Evolutionary conservation across 2,113 vertebrate species (phyloP).

Genomic region (Zosterops hypoxanthus): DNA sequence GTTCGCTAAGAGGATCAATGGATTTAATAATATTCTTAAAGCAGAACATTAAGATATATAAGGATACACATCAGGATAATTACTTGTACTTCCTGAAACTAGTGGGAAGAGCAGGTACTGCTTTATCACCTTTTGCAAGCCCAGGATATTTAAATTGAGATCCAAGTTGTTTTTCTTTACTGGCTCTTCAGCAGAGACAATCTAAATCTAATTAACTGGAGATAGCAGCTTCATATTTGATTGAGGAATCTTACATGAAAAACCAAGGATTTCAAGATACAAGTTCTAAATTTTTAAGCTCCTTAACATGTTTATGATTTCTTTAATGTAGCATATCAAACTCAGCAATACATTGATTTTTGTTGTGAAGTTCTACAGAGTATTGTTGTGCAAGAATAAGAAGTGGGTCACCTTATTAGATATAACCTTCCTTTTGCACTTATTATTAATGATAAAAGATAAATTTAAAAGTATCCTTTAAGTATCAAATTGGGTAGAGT

Average conservation of each 20-base stretch:
- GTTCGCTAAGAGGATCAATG: slow-evolving; percentile 52
- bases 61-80: neutral
- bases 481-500: neutral
- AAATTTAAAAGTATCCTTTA: neutral
- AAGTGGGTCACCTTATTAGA: neutral
- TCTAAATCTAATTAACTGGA: neutral
- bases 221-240: neutral
- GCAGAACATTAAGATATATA: neutral
- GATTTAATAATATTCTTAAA: slow-evolving; percentile 59
- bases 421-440: neutral
- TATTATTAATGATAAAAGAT: neutral
- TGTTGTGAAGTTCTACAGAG: neutral
- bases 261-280: slow-evolving; percentile 31
- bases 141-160: neutral
- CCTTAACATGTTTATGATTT: slow-evolving; percentile 18
- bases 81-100: slow-evolving; percentile 31
- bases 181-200: neutral
- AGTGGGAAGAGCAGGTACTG: neutral
- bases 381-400: neutral
- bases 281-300: slow-evolving; percentile 25
- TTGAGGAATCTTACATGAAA: neutral
- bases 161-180: neutral
- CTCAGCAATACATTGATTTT: neutral
- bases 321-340: neutral
- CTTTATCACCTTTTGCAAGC: neutral